Evolutionary conservation across 2,113 vertebrate species (phyloP).

Genomic region (Coptodon rendalli): DNA sequence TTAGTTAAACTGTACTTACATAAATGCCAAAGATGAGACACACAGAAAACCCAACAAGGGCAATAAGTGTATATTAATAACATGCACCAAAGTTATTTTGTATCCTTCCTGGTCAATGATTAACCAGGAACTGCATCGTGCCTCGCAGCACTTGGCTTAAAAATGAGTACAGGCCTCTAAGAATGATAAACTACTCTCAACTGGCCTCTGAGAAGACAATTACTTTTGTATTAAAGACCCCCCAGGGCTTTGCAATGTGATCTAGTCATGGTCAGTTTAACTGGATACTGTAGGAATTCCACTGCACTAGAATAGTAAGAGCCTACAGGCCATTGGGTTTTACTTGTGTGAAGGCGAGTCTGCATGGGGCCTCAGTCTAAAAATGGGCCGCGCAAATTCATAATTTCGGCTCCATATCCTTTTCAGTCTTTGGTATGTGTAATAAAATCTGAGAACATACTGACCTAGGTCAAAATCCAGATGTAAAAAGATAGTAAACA

Average conservation of each 20-base stretch:
- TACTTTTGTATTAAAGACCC: slow-evolving; percentile 56
- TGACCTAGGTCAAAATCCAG: slow-evolving; percentile 9
- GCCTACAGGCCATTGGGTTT: not conserved
- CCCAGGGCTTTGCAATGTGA: slow-evolving; percentile 39
- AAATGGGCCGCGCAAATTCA: not conserved
- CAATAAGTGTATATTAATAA: not conserved
- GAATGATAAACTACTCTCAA: slow-evolving; percentile 32
- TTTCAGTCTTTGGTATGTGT: not conserved
- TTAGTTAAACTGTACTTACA: not conserved
- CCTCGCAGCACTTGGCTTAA: not conserved
- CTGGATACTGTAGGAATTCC: slow-evolving; percentile 51
- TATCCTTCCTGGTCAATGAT: slow-evolving; percentile 46
- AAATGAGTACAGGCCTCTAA: not conserved
- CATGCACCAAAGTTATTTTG: not conserved
- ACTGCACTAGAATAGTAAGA: not conserved
- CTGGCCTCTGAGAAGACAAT: slow-evolving; percentile 42
- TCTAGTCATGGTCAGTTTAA: slow-evolving; percentile 31
- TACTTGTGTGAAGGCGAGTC: not conserved
- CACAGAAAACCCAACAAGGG: not conserved
- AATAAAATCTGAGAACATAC: not conserved
- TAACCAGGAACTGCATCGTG: slow-evolving; percentile 36
- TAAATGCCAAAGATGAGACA: not conserved
- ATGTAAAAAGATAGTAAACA: not conserved
- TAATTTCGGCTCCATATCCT: not conserved
- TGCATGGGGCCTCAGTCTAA: not conserved